A percentile compares a stretch with the other conserved stretches of the same genome.
phyloP scores from a whole-genome alignment of 2,113 vertebrate species.

The Rhinoptilus africanus region DNA sequence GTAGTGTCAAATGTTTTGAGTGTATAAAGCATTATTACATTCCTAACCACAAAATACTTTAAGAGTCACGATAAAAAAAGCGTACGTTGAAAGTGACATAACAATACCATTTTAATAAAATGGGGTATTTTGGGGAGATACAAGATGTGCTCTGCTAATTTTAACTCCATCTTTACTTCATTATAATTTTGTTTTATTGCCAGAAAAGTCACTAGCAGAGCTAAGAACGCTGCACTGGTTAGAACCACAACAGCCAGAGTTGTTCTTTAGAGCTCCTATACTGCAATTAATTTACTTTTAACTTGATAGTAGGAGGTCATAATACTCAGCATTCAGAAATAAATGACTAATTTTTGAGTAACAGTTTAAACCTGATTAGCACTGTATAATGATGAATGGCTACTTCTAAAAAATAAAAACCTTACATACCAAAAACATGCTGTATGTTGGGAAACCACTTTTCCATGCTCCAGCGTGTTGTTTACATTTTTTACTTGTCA shows the following conservation, averaged over 20 bases:
- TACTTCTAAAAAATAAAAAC: slow-evolving; percentile 66
- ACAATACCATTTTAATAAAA: slow-evolving; percentile 60
- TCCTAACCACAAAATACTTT: slow-evolving; percentile 68
- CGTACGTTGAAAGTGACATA: slow-evolving; percentile 57
- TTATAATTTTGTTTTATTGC: slow-evolving; percentile 27
- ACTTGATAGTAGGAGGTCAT: not conserved
- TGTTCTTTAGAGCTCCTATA: slow-evolving; percentile 4
- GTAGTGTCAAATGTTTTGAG: slow-evolving; percentile 55
- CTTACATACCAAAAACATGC: slow-evolving; percentile 73
- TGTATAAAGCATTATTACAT: slow-evolving; percentile 72
- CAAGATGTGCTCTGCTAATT: slow-evolving; percentile 41
- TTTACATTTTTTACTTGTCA: slow-evolving; percentile 40
- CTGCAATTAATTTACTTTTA: slow-evolving; percentile 5
- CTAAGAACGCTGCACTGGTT: not conserved
- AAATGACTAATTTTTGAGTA: slow-evolving; percentile 21
- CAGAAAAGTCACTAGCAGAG: slow-evolving; percentile 10
- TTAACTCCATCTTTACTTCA: slow-evolving; percentile 18
- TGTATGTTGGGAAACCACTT: slow-evolving; percentile 58
- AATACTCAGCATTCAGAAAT: slow-evolving; percentile 10
- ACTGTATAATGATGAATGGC: slow-evolving; percentile 57
- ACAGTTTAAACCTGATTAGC: slow-evolving; percentile 45
- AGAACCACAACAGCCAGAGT: not conserved
- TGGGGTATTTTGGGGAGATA: slow-evolving; percentile 26
- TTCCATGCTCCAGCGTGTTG: slow-evolving; percentile 69
- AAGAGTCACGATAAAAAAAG: slow-evolving; percentile 51